These are phyloP conservation scores for Andinoacara biseriatus DNA, from an alignment of 2,113 vertebrate genomes.

Conservation along the genomic window DNA sequence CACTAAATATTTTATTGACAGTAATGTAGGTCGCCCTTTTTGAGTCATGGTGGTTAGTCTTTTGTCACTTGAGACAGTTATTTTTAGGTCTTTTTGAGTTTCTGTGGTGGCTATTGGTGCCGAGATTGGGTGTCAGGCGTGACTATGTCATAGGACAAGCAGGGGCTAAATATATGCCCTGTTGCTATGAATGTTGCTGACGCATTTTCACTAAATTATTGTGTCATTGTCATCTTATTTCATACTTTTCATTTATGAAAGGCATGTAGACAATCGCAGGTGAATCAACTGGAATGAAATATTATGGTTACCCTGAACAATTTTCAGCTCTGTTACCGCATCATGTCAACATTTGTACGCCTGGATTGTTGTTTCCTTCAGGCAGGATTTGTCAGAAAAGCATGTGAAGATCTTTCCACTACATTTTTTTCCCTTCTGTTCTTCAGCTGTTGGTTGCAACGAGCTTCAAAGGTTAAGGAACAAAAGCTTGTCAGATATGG, in stretches of 20 bases:
- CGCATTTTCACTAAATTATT: slow-evolving; percentile 37
- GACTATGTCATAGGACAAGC: slow-evolving; percentile 73
- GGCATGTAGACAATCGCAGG: not conserved
- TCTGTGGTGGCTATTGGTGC: slow-evolving; percentile 74
- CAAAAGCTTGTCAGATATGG: slow-evolving; percentile 30
- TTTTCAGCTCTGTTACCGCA: not conserved
- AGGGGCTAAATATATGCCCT: slow-evolving; percentile 79
- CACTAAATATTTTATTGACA: slow-evolving; percentile 41
- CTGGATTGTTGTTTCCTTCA: not conserved
- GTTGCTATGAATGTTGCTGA: slow-evolving; percentile 78
- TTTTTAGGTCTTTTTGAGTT: slow-evolving; percentile 81
- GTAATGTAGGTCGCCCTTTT: slow-evolving; percentile 70
- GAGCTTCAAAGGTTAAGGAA: slow-evolving; percentile 23
- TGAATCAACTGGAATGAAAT: not conserved
- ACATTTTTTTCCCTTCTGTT: not conserved
- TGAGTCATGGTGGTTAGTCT: slow-evolving; percentile 70
- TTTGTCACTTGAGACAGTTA: slow-evolving; percentile 84
- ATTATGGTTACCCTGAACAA: not conserved
- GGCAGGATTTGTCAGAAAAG: not conserved
- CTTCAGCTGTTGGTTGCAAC: not conserved
- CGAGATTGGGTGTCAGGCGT: slow-evolving; percentile 78
- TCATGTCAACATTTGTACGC: not conserved
- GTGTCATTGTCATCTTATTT: slow-evolving; percentile 34
- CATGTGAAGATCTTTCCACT: not conserved
- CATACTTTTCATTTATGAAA: not conserved